These are phyloP conservation scores for Danaus chrysippus DNA, from an alignment of 2,888 invertebrate species.

Conservation along the genomic window DNA sequence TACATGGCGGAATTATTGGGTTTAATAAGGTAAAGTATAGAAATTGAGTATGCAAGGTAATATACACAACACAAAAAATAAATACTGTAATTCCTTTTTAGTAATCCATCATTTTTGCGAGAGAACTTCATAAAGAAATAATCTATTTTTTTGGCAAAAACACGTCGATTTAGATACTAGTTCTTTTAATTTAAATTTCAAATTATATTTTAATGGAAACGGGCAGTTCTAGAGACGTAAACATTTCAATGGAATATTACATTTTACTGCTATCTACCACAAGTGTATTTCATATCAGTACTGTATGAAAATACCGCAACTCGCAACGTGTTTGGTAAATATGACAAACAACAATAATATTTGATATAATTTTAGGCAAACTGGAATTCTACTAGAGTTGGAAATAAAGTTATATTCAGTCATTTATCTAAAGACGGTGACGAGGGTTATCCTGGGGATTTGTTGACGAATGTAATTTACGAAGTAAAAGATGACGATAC, in stretches of 20 bases:
- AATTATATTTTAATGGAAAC: too few relatives aligned
- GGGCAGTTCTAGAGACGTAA: too few relatives aligned
- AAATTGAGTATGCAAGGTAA: background rate
- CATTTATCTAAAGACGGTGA: slow-evolving; percentile 89
- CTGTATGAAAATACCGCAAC: background rate
- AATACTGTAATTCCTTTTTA: background rate
- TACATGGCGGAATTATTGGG: slow-evolving; percentile 92
- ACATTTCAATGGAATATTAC: background rate
- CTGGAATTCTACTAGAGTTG: slow-evolving; percentile 82
- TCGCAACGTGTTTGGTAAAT: too few relatives aligned
- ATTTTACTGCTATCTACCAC: background rate
- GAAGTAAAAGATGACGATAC: slow-evolving; percentile 84
- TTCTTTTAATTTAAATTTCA: too few relatives aligned
- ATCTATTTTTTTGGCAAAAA: too few relatives aligned
- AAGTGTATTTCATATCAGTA: background rate
- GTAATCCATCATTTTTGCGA: too few relatives aligned
- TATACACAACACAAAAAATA: background rate
- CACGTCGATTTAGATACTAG: too few relatives aligned
- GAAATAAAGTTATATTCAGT: slow-evolving; percentile 82
- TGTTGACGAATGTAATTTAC: slow-evolving; percentile 84
- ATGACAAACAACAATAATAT: background rate
- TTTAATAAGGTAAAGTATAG: slow-evolving; percentile 82
- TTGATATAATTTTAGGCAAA: slow-evolving; percentile 59
- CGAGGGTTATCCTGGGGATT: slow-evolving; percentile 93
- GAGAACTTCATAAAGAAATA: too few relatives aligned